Evolutionary conservation across 92 coral and sea anemone species (phyloP), one percentile per base, ranked within the genome.

Genomic region (Muricea muricata): DNA sequence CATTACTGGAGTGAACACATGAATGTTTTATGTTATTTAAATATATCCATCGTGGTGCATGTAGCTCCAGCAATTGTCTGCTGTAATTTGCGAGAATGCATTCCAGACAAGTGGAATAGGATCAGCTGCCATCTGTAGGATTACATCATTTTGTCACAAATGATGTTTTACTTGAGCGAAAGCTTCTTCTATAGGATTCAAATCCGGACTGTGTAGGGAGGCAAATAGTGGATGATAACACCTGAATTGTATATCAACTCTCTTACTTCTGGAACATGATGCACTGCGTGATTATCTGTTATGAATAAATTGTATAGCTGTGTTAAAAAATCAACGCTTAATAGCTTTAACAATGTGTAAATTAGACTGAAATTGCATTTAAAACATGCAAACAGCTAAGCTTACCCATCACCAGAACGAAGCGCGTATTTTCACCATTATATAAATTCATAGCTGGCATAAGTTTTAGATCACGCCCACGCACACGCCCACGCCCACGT

Each of bases 151-250:
- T 82, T 82, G 75, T 42, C 87, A 68, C 48, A 87, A 13, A 72
- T 65, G 81, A 55, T 86, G 23, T 69, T 80, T 80, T n/a, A 56
- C 79, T 14, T 67, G 46, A 29, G 65, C 54, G 28, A 67, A 87
- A 29, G 73, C 76, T 41, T 79, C 80, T 58, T 81, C 90, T 39
- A 70, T 87, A 24, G 87, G 90, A 81, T 87, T 87, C 67, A 87
- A 73, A 50, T 87, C 87, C 35, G 82, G 90, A 61, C 90, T 81
- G 80, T n/a, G n/a, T 87, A 87, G 63, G 90, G 90, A 17, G 90
- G 90, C 30, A 87, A 87, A 31, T 24, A 87, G 20, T 75, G 82
- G 9, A 86, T 72, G 74, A 69, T 73, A 28, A 87, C 90, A 40
- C 89, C 89, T 21, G 86, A 66, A 11, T 80, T 73, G 57, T 86